These are phyloP conservation scores for Pseudococcus viburni DNA, from an alignment of 2,888 invertebrate genomes.

Conservation along the genomic window DNA sequence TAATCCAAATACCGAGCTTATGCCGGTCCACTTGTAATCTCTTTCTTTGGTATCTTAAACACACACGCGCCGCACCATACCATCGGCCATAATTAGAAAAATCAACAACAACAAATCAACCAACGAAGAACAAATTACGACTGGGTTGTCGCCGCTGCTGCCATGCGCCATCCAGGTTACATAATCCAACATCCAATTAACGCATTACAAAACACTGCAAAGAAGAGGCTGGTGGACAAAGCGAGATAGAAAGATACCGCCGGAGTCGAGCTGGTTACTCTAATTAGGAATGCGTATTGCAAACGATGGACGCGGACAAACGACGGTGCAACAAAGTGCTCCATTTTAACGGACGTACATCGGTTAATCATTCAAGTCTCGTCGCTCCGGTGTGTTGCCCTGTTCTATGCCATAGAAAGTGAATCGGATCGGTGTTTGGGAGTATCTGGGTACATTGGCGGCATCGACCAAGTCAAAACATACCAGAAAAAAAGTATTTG, in stretches of 20 bases:
- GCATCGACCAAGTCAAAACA: not conserved
- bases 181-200: conserved; percentile 10
- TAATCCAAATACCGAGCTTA: not conserved
- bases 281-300: conserved; percentile 26
- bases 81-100: conserved; percentile 16
- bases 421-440: not conserved
- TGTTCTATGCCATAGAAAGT: not conserved
- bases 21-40: not conserved
- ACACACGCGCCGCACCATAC: not conserved
- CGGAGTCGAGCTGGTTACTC: not conserved
- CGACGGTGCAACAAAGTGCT: conserved; percentile 21
- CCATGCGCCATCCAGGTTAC: not conserved
- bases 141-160: not conserved
- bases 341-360: conserved; percentile 28
- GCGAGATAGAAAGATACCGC: not conserved
- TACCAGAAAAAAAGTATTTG: not conserved
- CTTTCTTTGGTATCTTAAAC: not conserved
- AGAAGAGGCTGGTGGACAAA: not conserved
- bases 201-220: not conserved
- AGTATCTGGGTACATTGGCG: too few relatives aligned
- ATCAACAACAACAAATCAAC: not conserved
- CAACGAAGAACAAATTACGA: not conserved
- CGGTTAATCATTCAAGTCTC: conserved; percentile 25
- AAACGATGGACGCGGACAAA: not conserved
- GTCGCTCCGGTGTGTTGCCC: not conserved